These are phyloP conservation scores for Pyrgus malvae DNA, from an alignment of 2,888 invertebrate species.

Conservation along the genomic window DNA sequence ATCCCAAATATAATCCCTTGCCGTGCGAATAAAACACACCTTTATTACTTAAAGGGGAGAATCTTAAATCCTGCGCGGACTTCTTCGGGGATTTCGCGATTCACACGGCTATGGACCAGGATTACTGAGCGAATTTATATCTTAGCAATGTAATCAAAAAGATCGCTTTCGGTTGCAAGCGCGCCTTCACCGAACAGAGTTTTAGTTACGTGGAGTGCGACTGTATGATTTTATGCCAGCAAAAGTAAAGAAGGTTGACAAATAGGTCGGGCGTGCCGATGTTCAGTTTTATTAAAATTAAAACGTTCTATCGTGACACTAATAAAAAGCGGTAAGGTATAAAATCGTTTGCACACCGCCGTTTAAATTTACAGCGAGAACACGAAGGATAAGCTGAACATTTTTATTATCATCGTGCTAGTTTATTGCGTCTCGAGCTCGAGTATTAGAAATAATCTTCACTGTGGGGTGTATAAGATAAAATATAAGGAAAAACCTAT, in stretches of 20 bases:
- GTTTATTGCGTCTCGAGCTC: conserved; percentile 72
- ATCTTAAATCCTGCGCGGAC: conserved; percentile 71
- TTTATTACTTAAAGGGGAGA: conserved; percentile 79
- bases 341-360: conserved; percentile 55
- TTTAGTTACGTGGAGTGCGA: conserved; percentile 66
- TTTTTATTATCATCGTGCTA: conserved; percentile 76
- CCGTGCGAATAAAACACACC: conserved; percentile 77
- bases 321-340: conserved; percentile 69
- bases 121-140: conserved; percentile 74
- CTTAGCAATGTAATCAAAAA: conserved; percentile 69
- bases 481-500: conserved; percentile 13
- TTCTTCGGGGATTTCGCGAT: conserved; percentile 67
- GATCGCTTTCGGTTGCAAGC: conserved; percentile 62
- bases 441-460: conserved; percentile 73
- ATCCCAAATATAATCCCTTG: conserved; percentile 78
- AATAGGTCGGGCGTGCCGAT: conserved; percentile 79
- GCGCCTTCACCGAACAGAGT: conserved; percentile 45
- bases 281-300: conserved; percentile 81
- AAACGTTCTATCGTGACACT: conserved; percentile 74
- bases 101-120: conserved; percentile 59
- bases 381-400: conserved; percentile 69
- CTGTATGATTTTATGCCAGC: conserved; percentile 78
- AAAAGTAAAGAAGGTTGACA: conserved; percentile 81
- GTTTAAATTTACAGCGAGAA: conserved; percentile 66
- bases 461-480: conserved; percentile 48